Evolutionary conservation across 2,797 vertebrate species (phyloP), one percentile per base, ranked within the genome.

Genomic region (Cyprinodon diabolis): DNA sequence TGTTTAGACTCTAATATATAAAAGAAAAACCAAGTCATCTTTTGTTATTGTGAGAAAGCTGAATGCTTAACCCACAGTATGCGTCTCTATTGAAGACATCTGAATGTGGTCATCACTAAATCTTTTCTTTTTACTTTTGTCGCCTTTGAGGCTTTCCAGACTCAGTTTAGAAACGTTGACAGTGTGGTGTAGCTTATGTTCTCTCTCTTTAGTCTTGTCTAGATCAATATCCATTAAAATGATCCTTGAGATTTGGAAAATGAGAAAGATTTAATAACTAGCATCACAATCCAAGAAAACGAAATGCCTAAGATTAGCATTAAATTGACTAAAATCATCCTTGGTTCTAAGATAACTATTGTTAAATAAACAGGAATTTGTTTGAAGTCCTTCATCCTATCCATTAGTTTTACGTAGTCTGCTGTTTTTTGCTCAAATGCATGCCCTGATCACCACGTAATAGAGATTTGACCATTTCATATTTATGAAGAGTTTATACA

Each of bases 31-130:
- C 12, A n/a, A 65, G 62, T 65, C 5, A 43, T 45, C 40, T 65
- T 65, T 23, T n/a, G 62, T 65, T 21, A 65, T 65, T 45, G 62
- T 65, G 21, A 45, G 40, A 65, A 65, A 62, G 80, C 37, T 58
- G 73, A 72, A 71, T 23, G 35, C 35, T 80, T 48, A 71, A 40
- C 65, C 14, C 37, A 19, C 43, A 60, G 19, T 54, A 23, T 23
- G 56, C 21, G 55, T 66, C 66, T 75, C 74, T 60, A 21, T 45
- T 83, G 74, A 83, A 83, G 55, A 77, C 47, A 80, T 81, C 65
- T 81, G 62, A 21, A 30, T 71, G 72, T 0, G 70, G 70, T 71
- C 58, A 57, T 68, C 52, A 48, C 66, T 49, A 6, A 74, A 69
- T 74, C 62, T 68, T 77, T n/a, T n/a, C 14, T 63, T 43, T 67